These are phyloP conservation scores for Molossus alvarezi DNA, from an alignment of 2,797 vertebrate genomes.

Conservation along the genomic window DNA sequence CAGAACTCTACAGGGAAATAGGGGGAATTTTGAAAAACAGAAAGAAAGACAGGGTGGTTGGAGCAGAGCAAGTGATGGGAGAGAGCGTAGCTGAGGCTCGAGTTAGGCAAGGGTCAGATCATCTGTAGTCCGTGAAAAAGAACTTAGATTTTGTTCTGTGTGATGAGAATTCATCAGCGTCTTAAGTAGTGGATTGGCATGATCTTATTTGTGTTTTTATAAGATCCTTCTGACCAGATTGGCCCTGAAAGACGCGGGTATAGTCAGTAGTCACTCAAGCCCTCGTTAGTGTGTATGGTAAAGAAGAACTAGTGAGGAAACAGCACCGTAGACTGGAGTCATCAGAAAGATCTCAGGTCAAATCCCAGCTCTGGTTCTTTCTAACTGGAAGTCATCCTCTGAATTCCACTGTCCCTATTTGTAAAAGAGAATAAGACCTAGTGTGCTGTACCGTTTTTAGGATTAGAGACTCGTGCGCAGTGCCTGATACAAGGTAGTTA, in stretches of 20 bases:
- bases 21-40: neutral
- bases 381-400: neutral
- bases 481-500: neutral
- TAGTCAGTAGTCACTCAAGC: neutral
- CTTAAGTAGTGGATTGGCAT: neutral
- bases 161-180: neutral
- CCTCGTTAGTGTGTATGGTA: neutral
- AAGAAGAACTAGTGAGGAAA: neutral
- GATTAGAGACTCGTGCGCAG: neutral
- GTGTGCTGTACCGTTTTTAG: neutral
- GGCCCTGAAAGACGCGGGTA: neutral
- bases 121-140: neutral
- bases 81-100: too few relatives aligned
- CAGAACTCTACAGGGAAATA: neutral
- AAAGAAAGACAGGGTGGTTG: neutral
- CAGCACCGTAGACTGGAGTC: neutral
- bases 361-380: conserved; percentile 21
- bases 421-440: neutral
- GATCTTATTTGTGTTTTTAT: neutral
- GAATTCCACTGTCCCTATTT: neutral
- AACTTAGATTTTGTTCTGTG: conserved; percentile 8
- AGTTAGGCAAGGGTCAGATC: neutral
- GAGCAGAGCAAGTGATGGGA: neutral
- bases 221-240: neutral
- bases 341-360: neutral